Conservation (phyloP, 1,140 invertebrate genomes). For the Venturia canescens region DNA sequence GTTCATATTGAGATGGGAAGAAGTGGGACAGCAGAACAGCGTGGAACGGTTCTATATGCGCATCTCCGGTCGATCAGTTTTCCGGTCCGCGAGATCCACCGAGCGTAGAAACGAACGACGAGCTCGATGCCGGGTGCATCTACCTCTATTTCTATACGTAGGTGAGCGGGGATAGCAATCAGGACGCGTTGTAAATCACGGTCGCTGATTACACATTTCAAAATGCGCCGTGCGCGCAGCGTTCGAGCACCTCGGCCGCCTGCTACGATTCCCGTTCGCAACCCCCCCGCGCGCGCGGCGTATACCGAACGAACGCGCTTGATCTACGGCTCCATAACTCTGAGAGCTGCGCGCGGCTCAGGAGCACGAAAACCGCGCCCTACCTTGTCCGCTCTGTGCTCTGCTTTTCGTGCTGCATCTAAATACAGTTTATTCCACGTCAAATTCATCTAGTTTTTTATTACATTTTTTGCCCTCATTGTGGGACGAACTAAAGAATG, state of each 20-base stretch:
- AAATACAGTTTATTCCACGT: neutral
- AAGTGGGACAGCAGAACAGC: constrained; percentile 47
- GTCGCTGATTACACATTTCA: constrained; percentile 74
- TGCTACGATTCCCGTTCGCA: constrained; percentile 16
- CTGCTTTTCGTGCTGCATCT: constrained; percentile 21
- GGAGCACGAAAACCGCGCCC: constrained; percentile 41
- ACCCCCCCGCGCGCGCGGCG: constrained; percentile 19
- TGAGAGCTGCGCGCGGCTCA: constrained; percentile 43
- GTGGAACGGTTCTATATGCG: constrained; percentile 12
- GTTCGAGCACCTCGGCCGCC: constrained; percentile 10
- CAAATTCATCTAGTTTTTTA: neutral
- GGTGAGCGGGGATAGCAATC: constrained; percentile 66
- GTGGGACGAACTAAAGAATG: neutral
- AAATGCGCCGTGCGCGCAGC: constrained; percentile 60
- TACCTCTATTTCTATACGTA: neutral
- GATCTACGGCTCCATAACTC: constrained; percentile 73
- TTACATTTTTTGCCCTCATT: neutral
- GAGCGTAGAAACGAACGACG: constrained; percentile 47
- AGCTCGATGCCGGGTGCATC: neutral
- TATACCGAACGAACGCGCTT: constrained; percentile 60
- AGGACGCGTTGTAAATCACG: constrained; percentile 68
- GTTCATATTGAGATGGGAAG: constrained; percentile 21
- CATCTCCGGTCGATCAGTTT: constrained; percentile 57
- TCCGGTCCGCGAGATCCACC: constrained; percentile 53
- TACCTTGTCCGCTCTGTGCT: constrained; percentile 22